Evolutionary conservation across 2,113 vertebrate genomes (phyloP), one percentile per base, ranked within the genome.

Genomic region (Hiodon tergisus): DNA sequence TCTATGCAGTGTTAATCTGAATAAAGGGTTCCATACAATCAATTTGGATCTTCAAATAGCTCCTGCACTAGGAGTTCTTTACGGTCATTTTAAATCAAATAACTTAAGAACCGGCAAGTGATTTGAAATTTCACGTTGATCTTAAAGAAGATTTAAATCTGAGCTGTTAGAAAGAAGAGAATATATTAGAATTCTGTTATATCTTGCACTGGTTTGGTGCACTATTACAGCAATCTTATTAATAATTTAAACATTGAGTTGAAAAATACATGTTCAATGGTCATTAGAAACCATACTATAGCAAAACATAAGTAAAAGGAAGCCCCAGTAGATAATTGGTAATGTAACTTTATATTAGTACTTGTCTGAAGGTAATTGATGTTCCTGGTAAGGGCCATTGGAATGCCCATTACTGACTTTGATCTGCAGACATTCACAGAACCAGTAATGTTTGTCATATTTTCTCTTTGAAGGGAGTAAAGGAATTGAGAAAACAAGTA

Each of bases 401-500:
- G 5, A n/a, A 55, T 68, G 31, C 31, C 31, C 31, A 31, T 31
- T 31, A 31, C 31, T 31, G 31, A 31, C 31, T 31, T 31, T 31
- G 31, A 31, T 31, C 31, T 73, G 67, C 47, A 31, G n/a, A 5
- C 57, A 73, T 31, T 31, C 31, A 31, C 31, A 31, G 31, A 31
- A 31, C 31, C 31, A 31, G 7, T 76, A 71, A 73, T 75, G 11
- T 63, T 75, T 51, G 47, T 69, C 2, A 75, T 53, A 80, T 11
- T 69, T 80, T 52, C 71, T 72, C 63, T 62, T 55, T 68, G 7
- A 83, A 99, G 97, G 97, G 95, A 31, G 85, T 96, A 81, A 95
- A 93, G 80, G 95, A 97, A 86, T 78, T 99, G 82, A 88, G 83
- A 70, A 93, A 90, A 80, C 95, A 95, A 74, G 94, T 99, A 54